Evolutionary conservation across 2,888 invertebrate genomes (phyloP).

Genomic region (Dyspetes luteomarginatus): DNA sequence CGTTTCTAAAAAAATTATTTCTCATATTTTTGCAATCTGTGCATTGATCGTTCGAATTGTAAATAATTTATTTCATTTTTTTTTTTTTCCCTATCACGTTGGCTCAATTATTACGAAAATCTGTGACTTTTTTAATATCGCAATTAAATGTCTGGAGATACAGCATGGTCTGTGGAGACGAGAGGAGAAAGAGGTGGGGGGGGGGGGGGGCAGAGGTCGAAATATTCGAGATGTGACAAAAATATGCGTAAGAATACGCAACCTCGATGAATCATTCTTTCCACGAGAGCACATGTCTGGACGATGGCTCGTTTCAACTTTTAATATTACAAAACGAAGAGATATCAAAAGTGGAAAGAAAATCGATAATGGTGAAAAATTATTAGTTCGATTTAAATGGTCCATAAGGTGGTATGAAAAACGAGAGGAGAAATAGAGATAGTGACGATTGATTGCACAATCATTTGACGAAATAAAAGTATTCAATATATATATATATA

Average conservation of each 20-base stretch:
- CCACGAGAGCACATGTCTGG: not conserved
- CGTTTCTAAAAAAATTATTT: too few species aligned
- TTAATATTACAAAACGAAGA: not conserved
- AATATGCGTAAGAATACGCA: conserved; percentile 24
- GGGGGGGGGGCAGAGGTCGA: conserved; percentile 66
- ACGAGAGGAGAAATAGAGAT: not conserved
- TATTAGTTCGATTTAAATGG: not conserved
- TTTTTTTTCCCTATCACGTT: conserved; percentile 70
- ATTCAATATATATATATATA: not conserved
- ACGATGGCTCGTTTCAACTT: not conserved
- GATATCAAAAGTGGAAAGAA: not conserved
- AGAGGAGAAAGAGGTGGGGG: not conserved
- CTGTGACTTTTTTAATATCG: not conserved
- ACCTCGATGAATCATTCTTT: conserved; percentile 29
- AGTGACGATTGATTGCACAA: conserved; percentile 43
- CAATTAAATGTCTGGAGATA: conserved; percentile 2
- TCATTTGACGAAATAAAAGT: conserved; percentile 30
- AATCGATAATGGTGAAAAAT: not conserved
- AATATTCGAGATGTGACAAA: conserved; percentile 63
- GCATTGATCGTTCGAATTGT: too few species aligned
- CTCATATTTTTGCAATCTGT: too few species aligned
- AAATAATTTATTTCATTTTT: too few species aligned
- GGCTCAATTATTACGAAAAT: not conserved
- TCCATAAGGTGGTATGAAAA: conserved; percentile 10
- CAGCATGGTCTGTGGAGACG: not conserved